These are phyloP conservation scores for Daubentonia madagascariensis DNA, from an alignment of 2,113 vertebrate species.

Conservation along the genomic window DNA sequence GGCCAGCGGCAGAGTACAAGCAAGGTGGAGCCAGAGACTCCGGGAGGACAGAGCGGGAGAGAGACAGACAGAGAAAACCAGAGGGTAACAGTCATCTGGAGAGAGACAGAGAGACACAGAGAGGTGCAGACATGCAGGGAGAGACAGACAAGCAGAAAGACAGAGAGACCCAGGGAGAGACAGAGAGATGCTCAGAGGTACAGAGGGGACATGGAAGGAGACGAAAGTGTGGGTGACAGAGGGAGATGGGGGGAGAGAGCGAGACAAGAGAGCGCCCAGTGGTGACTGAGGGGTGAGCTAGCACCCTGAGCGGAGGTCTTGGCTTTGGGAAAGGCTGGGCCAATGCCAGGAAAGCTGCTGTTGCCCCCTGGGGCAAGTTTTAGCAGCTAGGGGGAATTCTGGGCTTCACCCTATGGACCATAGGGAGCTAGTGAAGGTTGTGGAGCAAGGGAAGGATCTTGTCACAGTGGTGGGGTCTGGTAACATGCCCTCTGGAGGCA, in stretches of 20 bases:
- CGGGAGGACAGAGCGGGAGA: not conserved
- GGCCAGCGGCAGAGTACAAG: not conserved
- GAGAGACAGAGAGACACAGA: not conserved
- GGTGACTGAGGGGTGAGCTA: not conserved
- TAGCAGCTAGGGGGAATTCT: not conserved
- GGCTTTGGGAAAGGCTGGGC: not conserved
- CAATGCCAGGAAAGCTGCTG: not conserved
- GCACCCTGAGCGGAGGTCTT: not conserved
- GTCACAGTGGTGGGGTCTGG: not conserved
- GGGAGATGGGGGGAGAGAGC: not conserved
- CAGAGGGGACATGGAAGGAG: not conserved
- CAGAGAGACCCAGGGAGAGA: not conserved
- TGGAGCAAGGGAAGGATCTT: not conserved
- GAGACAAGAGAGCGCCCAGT: not conserved
- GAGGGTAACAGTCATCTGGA: not conserved
- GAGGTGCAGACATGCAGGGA: not conserved
- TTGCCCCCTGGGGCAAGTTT: not conserved
- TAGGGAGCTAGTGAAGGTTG: not conserved
- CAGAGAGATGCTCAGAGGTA: not conserved
- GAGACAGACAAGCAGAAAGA: not conserved
- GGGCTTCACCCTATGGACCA: not conserved
- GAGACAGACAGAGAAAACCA: not conserved
- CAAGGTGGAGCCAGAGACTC: not conserved
- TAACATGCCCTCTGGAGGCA: not conserved
- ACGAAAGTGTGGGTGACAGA: not conserved